Evolutionary conservation across 2,888 invertebrate genomes (phyloP).

Genomic region (Dynastes maya): DNA sequence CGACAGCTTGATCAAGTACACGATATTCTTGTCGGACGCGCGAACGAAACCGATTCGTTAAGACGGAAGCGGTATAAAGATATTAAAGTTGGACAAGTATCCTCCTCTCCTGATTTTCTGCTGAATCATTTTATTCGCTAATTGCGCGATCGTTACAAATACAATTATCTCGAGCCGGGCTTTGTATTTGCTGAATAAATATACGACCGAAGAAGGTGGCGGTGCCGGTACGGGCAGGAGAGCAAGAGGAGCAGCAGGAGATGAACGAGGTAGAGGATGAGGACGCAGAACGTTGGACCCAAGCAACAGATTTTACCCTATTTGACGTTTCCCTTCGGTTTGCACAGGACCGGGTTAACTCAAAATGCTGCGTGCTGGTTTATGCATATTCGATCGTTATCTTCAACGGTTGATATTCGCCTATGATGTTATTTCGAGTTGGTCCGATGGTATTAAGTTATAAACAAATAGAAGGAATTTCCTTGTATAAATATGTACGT

Average conservation of each 20-base stretch:
- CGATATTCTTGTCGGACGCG: not conserved
- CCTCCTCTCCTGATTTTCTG: slow-evolving; percentile 63
- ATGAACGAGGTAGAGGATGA: slow-evolving; percentile 35
- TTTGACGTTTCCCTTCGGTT: slow-evolving; percentile 32
- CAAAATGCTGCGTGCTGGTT: slow-evolving; percentile 20
- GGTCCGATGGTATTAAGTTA: slow-evolving; percentile 17
- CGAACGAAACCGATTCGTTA: slow-evolving; percentile 54
- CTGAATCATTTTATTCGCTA: slow-evolving; percentile 68
- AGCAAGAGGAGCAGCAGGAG: not conserved
- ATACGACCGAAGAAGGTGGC: slow-evolving; percentile 50
- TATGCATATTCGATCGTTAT: slow-evolving; percentile 38
- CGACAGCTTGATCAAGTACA: not conserved
- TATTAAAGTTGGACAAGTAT: slow-evolving; percentile 63
- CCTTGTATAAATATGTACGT: not conserved
- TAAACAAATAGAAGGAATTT: slow-evolving; percentile 14
- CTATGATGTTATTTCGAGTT: slow-evolving; percentile 33
- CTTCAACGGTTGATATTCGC: slow-evolving; percentile 25
- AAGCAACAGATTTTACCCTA: slow-evolving; percentile 63
- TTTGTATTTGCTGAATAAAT: slow-evolving; percentile 68
- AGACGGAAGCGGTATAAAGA: slow-evolving; percentile 62
- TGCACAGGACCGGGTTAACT: slow-evolving; percentile 43
- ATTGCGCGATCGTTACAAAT: slow-evolving; percentile 69
- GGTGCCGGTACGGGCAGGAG: not conserved
- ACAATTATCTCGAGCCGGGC: slow-evolving; percentile 67
- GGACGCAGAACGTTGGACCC: slow-evolving; percentile 50